Evolutionary conservation across 1,140 invertebrate species (phyloP), one percentile per base, ranked within the genome.

Genomic region (Plectrocnemia conspersa): DNA sequence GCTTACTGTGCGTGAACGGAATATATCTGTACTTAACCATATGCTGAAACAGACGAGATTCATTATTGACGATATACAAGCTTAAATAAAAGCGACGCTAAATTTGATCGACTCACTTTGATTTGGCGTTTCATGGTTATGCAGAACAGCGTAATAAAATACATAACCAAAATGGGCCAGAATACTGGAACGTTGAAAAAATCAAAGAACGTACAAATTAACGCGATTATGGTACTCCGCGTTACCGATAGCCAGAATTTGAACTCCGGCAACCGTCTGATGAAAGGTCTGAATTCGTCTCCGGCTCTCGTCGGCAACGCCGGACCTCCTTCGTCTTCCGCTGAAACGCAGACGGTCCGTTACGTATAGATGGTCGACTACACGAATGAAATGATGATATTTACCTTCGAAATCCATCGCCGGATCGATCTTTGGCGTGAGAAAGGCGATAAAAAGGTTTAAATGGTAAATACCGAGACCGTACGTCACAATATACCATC

Each of bases 71-170:
- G 24, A 38, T 22, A 38, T n/a, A 33, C 21, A 33, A 23, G 3
- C 9, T 22, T 38, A 7, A 16, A 38, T 9, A 38, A 5, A 38
- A 38, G 10, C 11, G 35, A 13, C 35, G 35, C 18, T 5, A 13
- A 38, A 38, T 38, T 38, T 38, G 5, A 38, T 13, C 35, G 35
- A 15, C 73, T 80, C 79, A 97, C 93, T 85, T 90, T 97, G 64
- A 99, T 99, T 82, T 99, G 97, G 68, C 94, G 84, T 75, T 98
- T 99, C 97, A 99, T 99, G 41, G 97, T 99, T 64, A 99, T 91
- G 73, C 91, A 92, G 71, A 98, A 94, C 57, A 99, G 75, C 29
- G 96, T 95, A 66, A 98, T 91, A 76, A 99, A 99, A 75, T 99
- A 99, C 86, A 99, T 94, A 53, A 99, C 93, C 66, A 99, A 81